phyloP scores from a whole-genome alignment of 2,113 vertebrate species.

The Carassius gibelio region DNA sequence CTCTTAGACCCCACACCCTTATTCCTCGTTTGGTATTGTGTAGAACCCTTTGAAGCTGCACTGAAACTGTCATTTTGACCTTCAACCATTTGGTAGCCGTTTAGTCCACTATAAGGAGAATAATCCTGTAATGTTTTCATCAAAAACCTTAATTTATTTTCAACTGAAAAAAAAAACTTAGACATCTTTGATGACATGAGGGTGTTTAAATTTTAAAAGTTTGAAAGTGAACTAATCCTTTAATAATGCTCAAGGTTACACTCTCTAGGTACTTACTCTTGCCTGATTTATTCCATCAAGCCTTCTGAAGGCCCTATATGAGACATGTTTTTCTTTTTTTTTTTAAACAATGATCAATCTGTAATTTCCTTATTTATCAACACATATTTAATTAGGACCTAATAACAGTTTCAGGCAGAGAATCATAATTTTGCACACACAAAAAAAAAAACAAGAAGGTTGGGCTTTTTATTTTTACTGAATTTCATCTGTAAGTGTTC shows the following conservation, averaged over 20 bases:
- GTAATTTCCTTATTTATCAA: conserved; percentile 19
- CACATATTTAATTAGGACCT: not conserved
- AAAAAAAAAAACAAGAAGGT: conserved; percentile 47
- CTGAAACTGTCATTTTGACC: too few species aligned
- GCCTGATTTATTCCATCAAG: conserved; percentile 5
- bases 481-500: conserved; percentile 75
- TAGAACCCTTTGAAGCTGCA: too few species aligned
- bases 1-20: too few species aligned
- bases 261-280: not conserved
- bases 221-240: too few species aligned
- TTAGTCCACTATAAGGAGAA: too few species aligned
- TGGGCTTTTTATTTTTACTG: conserved; percentile 66
- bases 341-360: conserved; percentile 16
- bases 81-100: too few species aligned
- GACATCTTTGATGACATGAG: too few species aligned
- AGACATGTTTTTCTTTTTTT: not conserved
- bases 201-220: too few species aligned
- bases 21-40: too few species aligned
- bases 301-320: not conserved
- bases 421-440: conserved; percentile 54
- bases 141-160: too few species aligned
- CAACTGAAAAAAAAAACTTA: too few species aligned
- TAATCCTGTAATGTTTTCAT: not conserved
- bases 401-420: conserved; percentile 60
- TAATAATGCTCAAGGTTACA: conserved; percentile 18